Base-by-base conservation (phyloP, 2,797 vertebrate species). In the Tarsius wallacei region DNA sequence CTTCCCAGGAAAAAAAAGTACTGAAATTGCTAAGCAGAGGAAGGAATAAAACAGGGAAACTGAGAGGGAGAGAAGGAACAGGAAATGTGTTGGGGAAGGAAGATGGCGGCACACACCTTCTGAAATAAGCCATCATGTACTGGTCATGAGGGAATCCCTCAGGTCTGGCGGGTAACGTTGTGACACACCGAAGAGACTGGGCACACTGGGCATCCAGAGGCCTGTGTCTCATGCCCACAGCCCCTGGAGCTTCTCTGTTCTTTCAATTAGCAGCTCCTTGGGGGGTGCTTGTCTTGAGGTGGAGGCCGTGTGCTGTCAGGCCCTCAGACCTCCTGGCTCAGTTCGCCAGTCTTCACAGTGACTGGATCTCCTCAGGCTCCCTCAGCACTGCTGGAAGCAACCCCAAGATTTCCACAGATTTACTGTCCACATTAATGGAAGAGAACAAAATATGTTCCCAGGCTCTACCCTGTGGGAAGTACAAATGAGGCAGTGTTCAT, bases 1-100 rank as follows among this genome's bases (percentile, higher is more conserved):
- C 86, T 81, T 84, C 85, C 51, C 47, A 87, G 78, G n/a, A 94
- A 90, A 57, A 97, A 80, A 53, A 2, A 33, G 83, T 47, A 68
- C 63, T 70, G 77, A 83, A 36, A 93, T 81, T 64, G 28, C 42
- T 59, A 42, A 80, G 74, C 73, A 76, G 87, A 94, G 55, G 51
- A 42, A 84, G 85, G 71, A 76, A 68, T 47, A 16, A 93, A 95
- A 91, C 14, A 57, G 61, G 84, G 2, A 66, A 87, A 16, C 10
- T n/a, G 61, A 89, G 78, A 61, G 33, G 13, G 51, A 77, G 76
- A 49, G 64, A 66, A 90, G 64, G 36, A 90, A 55, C n/a, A 86
- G n/a, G 59, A 68, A 68, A 53, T 0, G 9, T 12, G 3, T 7
- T 10, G 24, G 21, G 12, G 61, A 61, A 68, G 76, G 31, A 21